Evolutionary conservation across 2,888 invertebrate species (phyloP).

Genomic region (Torymus aiolomorphi): DNA sequence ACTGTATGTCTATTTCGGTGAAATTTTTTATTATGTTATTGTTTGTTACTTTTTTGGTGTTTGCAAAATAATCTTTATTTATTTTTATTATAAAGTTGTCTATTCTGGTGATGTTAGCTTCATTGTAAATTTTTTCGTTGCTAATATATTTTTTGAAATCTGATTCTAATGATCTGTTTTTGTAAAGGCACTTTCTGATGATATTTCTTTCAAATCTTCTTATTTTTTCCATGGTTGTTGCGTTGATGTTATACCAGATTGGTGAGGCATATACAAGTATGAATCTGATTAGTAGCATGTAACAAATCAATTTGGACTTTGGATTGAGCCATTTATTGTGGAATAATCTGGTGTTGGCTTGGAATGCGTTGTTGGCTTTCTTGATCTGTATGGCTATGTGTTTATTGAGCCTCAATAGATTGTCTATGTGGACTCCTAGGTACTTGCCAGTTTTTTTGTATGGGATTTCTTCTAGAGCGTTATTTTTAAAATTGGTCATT

Average conservation of each 20-base stretch:
- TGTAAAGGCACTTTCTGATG: conserved; percentile 18
- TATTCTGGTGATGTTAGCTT: conserved; percentile 44
- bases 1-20: not conserved
- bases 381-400: no score
- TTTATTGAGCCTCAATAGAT: no score
- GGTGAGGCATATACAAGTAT: not conserved
- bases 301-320: no score
- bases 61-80: conserved; percentile 44
- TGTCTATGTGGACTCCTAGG: no score
- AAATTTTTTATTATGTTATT: not conserved
- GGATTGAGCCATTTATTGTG: no score
- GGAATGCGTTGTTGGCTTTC: no score
- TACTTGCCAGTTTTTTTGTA: no score
- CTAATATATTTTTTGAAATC: conserved; percentile 32
- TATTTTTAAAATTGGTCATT: no score
- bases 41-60: conserved; percentile 2
- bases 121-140: conserved; percentile 50
- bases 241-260: conserved; percentile 42
- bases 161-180: conserved; percentile 15
- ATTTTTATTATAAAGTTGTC: conserved; percentile 47
- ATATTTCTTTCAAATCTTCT: conserved; percentile 54
- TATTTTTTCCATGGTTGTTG: conserved; percentile 54
- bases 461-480: no score
- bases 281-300: no score
- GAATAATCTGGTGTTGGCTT: no score